Evolutionary conservation across 2,113 vertebrate genomes (phyloP).

Genomic region (Peromyscus polionotus): DNA sequence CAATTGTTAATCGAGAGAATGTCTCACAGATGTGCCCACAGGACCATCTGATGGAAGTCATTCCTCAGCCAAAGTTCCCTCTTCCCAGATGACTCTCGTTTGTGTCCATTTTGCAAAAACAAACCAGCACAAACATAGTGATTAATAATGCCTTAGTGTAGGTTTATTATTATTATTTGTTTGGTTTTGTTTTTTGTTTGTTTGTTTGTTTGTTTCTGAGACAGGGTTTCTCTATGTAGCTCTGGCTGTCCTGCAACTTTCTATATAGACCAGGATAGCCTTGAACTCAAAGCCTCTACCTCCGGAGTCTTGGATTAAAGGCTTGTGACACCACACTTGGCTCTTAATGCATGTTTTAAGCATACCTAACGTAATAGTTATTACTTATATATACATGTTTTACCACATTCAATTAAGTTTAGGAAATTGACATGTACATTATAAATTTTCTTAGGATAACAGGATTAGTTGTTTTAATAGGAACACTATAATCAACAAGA

Average conservation of each 20-base stretch:
- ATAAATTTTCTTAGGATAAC: conserved; percentile 5
- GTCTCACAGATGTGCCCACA: not conserved
- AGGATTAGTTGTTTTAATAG: not conserved
- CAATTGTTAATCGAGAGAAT: not conserved
- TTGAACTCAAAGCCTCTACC: not conserved
- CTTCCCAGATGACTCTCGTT: not conserved
- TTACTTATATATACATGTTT: not conserved
- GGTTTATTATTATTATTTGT: not conserved
- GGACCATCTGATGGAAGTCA: not conserved
- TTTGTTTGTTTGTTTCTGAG: not conserved
- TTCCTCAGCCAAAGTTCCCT: not conserved
- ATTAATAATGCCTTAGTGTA: not conserved
- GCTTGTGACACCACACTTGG: not conserved
- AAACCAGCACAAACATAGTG: not conserved
- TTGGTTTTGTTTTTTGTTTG: not conserved
- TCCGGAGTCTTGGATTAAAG: not conserved
- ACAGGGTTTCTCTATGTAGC: not conserved
- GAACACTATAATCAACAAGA: not conserved
- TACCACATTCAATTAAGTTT: not conserved
- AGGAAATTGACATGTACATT: not conserved
- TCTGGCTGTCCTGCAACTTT: not conserved
- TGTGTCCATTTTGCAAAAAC: not conserved
- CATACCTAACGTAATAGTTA: not conserved
- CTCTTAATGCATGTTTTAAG: not conserved
- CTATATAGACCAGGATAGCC: not conserved